Evolutionary conservation across 2,888 invertebrate species (phyloP).

Genomic region (Lasioglossum morio): DNA sequence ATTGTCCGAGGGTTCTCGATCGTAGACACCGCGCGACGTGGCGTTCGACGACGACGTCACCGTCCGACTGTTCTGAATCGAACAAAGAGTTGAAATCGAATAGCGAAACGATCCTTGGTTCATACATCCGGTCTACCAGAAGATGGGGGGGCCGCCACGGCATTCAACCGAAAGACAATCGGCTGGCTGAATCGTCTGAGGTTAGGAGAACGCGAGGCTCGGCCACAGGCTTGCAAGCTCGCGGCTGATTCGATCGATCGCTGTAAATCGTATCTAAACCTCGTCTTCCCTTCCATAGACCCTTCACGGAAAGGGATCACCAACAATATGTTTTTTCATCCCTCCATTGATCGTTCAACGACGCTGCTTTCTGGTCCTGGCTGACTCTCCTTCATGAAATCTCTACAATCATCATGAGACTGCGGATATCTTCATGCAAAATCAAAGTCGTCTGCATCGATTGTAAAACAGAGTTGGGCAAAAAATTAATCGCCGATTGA

Average conservation of each 20-base stretch:
- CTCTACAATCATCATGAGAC: neutral
- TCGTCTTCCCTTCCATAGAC: neutral
- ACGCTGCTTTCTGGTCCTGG: neutral
- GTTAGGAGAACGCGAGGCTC: constrained; percentile 69
- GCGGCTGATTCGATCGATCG: constrained; percentile 40
- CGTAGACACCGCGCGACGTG: constrained; percentile 29
- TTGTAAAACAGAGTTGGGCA: too few relatives aligned
- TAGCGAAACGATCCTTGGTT: constrained; percentile 64
- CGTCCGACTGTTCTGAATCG: constrained; percentile 44
- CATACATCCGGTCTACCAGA: constrained; percentile 54
- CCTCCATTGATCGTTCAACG: neutral
- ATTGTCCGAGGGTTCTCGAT: constrained; percentile 53
- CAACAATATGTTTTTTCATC: neutral
- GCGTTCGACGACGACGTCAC: constrained; percentile 28
- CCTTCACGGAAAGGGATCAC: neutral
- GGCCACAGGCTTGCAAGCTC: constrained; percentile 44
- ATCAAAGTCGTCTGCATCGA: too few relatives aligned
- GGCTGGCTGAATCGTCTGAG: constrained; percentile 73
- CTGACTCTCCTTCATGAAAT: neutral
- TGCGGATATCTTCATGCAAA: too few relatives aligned
- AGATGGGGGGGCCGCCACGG: constrained; percentile 46
- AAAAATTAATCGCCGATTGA: too few relatives aligned
- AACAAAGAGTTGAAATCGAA: constrained; percentile 66
- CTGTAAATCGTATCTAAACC: constrained; percentile 3
- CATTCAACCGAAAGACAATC: constrained; percentile 78